These are phyloP conservation scores for Clarias macrocephalus DNA, from an alignment of 2,113 vertebrate species.

Conservation along the genomic window DNA sequence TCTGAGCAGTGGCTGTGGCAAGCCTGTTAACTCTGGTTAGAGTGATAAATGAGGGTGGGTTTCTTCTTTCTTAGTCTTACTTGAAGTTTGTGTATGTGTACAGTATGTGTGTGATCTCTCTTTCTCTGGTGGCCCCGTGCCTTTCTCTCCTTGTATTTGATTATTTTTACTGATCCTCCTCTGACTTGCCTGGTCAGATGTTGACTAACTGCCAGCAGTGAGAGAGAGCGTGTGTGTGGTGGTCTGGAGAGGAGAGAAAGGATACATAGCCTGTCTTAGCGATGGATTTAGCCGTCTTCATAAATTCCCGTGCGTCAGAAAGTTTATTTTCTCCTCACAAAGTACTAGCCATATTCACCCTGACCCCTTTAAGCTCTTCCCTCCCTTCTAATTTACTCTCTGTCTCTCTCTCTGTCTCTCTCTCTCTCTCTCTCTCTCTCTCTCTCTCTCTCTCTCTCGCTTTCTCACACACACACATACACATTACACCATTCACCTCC, in stretches of 20 bases:
- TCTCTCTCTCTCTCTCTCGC: conserved; percentile 44
- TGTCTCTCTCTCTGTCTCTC: conserved; percentile 39
- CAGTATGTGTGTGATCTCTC: conserved; percentile 10
- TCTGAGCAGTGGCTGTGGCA: conserved; percentile 3
- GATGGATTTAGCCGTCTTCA: conserved; percentile 65
- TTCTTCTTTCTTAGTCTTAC: not conserved
- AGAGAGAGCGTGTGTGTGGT: conserved; percentile 53
- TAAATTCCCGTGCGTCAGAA: conserved; percentile 67
- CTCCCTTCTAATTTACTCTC: not conserved
- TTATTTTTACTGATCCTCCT: conserved; percentile 67
- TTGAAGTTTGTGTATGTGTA: conserved; percentile 28
- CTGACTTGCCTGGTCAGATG: conserved; percentile 55
- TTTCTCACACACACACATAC: conserved; percentile 47
- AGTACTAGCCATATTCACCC: conserved; percentile 12
- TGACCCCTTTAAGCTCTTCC: conserved; percentile 57
- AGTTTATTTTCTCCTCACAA: conserved; percentile 70
- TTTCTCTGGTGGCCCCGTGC: not conserved
- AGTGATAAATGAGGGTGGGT: conserved; percentile 2
- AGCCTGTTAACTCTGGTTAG: conserved; percentile 11
- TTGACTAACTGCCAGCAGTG: conserved; percentile 57
- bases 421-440: not conserved
- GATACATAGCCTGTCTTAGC: conserved; percentile 34
- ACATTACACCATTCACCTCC: conserved; percentile 26
- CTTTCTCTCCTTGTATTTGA: conserved; percentile 61
- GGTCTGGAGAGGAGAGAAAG: conserved; percentile 7